Evolutionary conservation across 92 coral and sea anemone genomes (phyloP).

Genomic region (Heliopora coerulea): DNA sequence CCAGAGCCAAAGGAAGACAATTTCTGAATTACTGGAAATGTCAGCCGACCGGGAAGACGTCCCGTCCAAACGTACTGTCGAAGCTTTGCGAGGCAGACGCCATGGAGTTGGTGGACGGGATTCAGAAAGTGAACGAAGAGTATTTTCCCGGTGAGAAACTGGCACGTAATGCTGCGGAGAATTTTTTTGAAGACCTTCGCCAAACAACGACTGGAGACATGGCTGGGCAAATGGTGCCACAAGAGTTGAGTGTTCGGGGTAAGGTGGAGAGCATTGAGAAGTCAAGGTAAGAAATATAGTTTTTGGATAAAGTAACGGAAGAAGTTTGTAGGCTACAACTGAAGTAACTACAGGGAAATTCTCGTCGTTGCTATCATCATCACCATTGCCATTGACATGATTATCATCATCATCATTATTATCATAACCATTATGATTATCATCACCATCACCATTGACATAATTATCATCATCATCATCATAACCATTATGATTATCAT

Average conservation of each 20-base stretch:
- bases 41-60: constrained; percentile 35
- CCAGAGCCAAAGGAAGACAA: constrained; percentile 40
- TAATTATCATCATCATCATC: not conserved
- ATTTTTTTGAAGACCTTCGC: constrained; percentile 2
- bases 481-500: not conserved
- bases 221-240: not conserved
- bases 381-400: not conserved
- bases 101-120: constrained; percentile 28
- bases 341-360: no score
- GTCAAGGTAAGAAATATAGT: constrained; percentile 18
- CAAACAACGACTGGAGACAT: not conserved
- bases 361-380: no score
- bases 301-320: no score
- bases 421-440: not conserved
- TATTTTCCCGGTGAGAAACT: constrained; percentile 26
- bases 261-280: constrained; percentile 31
- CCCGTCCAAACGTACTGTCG: constrained; percentile 32
- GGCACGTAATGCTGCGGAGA: constrained; percentile 11
- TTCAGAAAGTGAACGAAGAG: constrained; percentile 28
- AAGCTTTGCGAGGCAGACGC: constrained; percentile 38
- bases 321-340: no score
- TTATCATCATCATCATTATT: not conserved
- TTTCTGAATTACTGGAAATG: constrained; percentile 41
- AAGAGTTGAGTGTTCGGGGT: not conserved
- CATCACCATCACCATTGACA: not conserved